phyloP scores from a whole-genome alignment of 2,888 invertebrate species.

The Chironomus tentans region DNA sequence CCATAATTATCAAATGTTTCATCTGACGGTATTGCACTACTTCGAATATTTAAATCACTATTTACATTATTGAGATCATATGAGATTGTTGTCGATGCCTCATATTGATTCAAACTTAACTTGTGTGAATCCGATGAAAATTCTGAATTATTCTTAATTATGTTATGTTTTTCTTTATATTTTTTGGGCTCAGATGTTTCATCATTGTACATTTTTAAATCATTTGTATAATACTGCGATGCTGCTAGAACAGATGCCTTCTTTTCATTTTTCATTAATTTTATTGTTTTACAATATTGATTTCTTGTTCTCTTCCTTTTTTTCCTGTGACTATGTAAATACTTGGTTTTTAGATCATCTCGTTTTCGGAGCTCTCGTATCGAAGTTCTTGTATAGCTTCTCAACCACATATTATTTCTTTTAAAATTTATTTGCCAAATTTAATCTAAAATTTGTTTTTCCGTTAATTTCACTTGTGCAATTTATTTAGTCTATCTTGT shows the following conservation, averaged over 20 bases:
- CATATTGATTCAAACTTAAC: no score
- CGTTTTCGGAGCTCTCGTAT: slow-evolving; percentile 14
- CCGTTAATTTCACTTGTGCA: not conserved
- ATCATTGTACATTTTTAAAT: slow-evolving; percentile 9
- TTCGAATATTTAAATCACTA: not conserved
- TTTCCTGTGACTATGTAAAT: slow-evolving; percentile 10
- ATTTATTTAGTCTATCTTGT: not conserved
- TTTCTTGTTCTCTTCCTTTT: slow-evolving; percentile 24
- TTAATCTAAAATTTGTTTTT: no score
- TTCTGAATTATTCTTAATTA: not conserved
- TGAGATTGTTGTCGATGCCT: not conserved
- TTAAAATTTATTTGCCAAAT: not conserved
- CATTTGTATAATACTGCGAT: slow-evolving; percentile 7
- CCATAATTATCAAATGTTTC: not conserved
- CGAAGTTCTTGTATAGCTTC: not conserved
- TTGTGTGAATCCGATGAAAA: no score
- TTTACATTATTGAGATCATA: slow-evolving; percentile 19
- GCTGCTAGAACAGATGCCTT: slow-evolving; percentile 15
- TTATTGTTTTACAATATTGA: slow-evolving; percentile 23
- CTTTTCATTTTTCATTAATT: slow-evolving; percentile 17
- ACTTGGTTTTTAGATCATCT: slow-evolving; percentile 11
- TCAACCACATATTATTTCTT: slow-evolving; percentile 15
- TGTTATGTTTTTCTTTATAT: not conserved
- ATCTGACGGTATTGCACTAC: not conserved
- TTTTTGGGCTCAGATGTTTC: not conserved